Evolutionary conservation across 2,797 vertebrate genomes (phyloP).

Genomic region (Notolepis coatsorum): DNA sequence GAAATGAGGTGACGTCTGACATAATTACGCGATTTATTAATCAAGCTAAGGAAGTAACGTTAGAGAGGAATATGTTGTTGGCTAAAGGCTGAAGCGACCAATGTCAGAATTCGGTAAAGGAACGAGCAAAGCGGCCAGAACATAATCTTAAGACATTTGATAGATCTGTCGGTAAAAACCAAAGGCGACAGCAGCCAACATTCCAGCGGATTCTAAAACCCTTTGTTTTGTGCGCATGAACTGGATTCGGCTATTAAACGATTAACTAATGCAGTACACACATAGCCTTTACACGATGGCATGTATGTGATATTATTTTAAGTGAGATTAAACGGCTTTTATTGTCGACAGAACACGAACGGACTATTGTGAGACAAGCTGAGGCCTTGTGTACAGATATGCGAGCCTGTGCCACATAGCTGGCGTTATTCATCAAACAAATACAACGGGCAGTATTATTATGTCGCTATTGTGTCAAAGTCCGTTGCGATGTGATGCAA

Average conservation of each 20-base stretch:
- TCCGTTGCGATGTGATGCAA: slow-evolving; percentile 28
- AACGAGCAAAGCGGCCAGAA: slow-evolving; percentile 12
- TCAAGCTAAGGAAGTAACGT: slow-evolving; percentile 66
- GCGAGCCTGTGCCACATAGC: slow-evolving; percentile 65
- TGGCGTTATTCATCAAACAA: slow-evolving; percentile 58
- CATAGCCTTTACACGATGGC: slow-evolving; percentile 56
- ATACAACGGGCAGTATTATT: slow-evolving; percentile 33
- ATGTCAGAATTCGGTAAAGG: slow-evolving; percentile 15
- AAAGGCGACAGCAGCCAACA: slow-evolving; percentile 67
- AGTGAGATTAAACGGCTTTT: slow-evolving; percentile 58
- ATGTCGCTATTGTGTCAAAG: slow-evolving; percentile 55
- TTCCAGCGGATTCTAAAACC: slow-evolving; percentile 78
- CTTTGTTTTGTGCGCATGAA: slow-evolving; percentile 80
- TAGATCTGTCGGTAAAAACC: slow-evolving; percentile 58
- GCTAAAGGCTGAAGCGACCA: slow-evolving; percentile 52
- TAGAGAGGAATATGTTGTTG: slow-evolving; percentile 61
- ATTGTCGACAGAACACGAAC: slow-evolving; percentile 55
- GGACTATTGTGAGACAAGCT: slow-evolving; percentile 30
- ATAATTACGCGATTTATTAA: slow-evolving; percentile 68
- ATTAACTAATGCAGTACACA: slow-evolving; percentile 77
- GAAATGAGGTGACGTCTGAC: slow-evolving; percentile 76
- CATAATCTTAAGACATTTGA: slow-evolving; percentile 54
- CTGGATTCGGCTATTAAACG: slow-evolving; percentile 67
- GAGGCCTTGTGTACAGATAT: slow-evolving; percentile 79
- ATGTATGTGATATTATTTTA: slow-evolving; percentile 50